Base-by-base conservation (phyloP, 2,797 vertebrate species). In the Channa striata region DNA sequence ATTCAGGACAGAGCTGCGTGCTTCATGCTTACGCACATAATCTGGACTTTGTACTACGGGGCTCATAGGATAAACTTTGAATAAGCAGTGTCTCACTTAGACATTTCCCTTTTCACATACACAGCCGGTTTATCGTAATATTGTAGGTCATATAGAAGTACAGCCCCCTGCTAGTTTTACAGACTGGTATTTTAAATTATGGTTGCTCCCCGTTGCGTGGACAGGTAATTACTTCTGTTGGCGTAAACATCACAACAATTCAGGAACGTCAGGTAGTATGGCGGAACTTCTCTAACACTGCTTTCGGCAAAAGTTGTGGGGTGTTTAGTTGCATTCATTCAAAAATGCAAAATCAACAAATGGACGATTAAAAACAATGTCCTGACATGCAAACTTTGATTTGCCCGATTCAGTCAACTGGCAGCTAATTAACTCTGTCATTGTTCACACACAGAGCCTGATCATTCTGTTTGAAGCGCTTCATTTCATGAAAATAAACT, bases 391-490 rank as follows among this genome's bases (percentile, higher is more conserved):
- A 53, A 33, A 49, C 60, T 13, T 47, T 36, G 10, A 14, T 60
- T 69, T 74, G 56, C 54, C 54, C 48, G n/a, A 37, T 64, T 66
- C 37, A 23, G 23, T 67, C 54, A 51, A 72, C 54, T 63, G 19
- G 42, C 71, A 52, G 34, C 65, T 80, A 69, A 87, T 84, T 86
- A 85, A 30, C 58, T 36, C 20, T 11, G 36, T 47, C 59, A 59
- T 63, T 69, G 74, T 77, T 82, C 49, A 14, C 42, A 20, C 48
- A 11, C 30, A 20, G 10, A 48, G 54, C 21, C 16, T 23, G 61
- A 67, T 68, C 6, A 59, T 52, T 59, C 19, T 43, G 61, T 47
- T 59, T 30, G 62, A 61, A 74, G 7, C 25, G 9, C 49, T 48
- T 68, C 39, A 39, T 30, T 54, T 64, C 25, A 53, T 47, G 1